Conservation (phyloP, 2,797 vertebrate species). For the Sebastolobus alascanus region DNA sequence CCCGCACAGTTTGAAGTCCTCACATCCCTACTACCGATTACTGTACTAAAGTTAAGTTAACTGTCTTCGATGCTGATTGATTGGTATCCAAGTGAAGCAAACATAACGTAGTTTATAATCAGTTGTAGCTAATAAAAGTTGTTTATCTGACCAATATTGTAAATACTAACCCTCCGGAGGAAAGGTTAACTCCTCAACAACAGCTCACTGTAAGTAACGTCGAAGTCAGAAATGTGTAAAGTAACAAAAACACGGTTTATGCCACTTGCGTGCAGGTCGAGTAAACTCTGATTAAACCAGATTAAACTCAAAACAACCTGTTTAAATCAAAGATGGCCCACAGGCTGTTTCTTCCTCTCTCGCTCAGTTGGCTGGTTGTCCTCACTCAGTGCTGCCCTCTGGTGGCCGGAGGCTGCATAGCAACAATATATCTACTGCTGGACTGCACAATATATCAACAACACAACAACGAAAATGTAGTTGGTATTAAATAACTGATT, state of each 20-base stretch:
- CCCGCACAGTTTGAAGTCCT: not conserved
- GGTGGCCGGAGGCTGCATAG: not conserved
- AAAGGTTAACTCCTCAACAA: not conserved
- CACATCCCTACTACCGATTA: too few relatives aligned
- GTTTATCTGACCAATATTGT: not conserved
- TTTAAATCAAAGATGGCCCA: not conserved
- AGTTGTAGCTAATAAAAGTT: not conserved
- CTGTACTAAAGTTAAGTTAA: too few relatives aligned
- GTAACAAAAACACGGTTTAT: accelerated
- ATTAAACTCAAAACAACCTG: not conserved
- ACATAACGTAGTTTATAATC: too few relatives aligned
- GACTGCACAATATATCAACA: not conserved
- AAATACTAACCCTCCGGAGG: accelerated
- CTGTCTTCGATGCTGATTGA: too few relatives aligned
- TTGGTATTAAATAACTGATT: not conserved
- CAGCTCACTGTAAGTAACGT: not conserved
- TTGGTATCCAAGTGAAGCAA: not conserved
- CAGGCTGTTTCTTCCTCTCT: not conserved
- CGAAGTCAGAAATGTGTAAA: not conserved
- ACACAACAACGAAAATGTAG: not conserved
- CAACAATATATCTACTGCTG: not conserved
- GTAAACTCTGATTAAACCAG: not conserved
- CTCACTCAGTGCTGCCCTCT: slow-evolving; percentile 8
- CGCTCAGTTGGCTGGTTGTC: too few relatives aligned
- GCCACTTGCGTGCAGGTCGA: not conserved